Conservation (phyloP, 2,797 vertebrate species). For the Huso huso region DNA sequence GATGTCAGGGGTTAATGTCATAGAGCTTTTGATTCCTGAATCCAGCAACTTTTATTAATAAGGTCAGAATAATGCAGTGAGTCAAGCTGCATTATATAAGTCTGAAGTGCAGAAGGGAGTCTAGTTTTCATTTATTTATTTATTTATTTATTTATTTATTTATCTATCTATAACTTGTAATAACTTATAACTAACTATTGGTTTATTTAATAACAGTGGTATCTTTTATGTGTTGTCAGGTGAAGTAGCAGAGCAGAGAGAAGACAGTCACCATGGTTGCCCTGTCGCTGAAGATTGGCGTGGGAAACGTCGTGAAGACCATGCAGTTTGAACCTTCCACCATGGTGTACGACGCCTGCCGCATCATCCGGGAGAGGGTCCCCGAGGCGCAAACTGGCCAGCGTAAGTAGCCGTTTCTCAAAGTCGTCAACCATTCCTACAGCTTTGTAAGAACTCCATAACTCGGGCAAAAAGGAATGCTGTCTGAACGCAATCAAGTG, state of each 20-base stretch:
- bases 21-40: too few species aligned
- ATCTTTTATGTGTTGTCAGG: slow-evolving; percentile 18
- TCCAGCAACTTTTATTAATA: too few species aligned
- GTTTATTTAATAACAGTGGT: too few species aligned
- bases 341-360: slow-evolving; percentile 91
- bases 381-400: slow-evolving; percentile 87
- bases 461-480: too few species aligned
- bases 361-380: slow-evolving; percentile 88
- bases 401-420: slow-evolving; percentile 62
- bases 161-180: too few species aligned
- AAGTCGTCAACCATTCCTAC: too few species aligned
- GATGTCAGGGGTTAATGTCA: too few species aligned
- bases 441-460: too few species aligned
- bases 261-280: slow-evolving; percentile 84
- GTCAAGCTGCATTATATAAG: not conserved
- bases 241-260: slow-evolving; percentile 34
- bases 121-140: not conserved
- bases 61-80: too few species aligned
- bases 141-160: too few species aligned
- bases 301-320: slow-evolving; percentile 95
- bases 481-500: too few species aligned
- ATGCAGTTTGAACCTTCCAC: slow-evolving; percentile 99
- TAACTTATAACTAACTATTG: too few species aligned
- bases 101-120: not conserved
- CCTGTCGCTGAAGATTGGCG: slow-evolving; percentile 91